Evolutionary conservation across 1,140 invertebrate genomes (phyloP).

Genomic region (Choristoneura fumiferana): DNA sequence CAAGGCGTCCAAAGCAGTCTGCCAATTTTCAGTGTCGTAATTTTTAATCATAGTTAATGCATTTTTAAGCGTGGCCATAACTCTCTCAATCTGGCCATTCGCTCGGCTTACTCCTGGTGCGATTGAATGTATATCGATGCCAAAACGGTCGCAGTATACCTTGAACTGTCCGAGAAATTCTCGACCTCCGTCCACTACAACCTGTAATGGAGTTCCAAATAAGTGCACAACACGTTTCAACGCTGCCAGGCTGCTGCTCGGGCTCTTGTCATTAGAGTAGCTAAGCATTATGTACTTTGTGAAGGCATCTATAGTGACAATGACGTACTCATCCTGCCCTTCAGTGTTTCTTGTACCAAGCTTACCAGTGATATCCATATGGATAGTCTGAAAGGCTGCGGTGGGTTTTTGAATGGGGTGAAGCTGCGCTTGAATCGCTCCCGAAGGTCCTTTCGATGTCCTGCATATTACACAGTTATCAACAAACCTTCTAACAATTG

Average conservation of each 20-base stretch:
- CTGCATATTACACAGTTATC: no score
- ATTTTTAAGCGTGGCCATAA: constrained; percentile 17
- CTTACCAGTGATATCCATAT: no score
- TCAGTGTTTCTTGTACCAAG: neutral
- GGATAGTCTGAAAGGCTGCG: no score
- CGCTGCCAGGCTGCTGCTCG: neutral
- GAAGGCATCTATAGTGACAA: constrained; percentile 45
- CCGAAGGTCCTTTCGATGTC: constrained; percentile 31
- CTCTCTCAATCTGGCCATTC: constrained; percentile 18
- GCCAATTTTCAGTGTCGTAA: constrained; percentile 16
- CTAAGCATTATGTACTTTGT: constrained; percentile 26
- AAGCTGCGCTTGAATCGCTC: constrained; percentile 35
- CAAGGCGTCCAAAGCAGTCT: neutral
- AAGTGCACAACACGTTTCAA: neutral
- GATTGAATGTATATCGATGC: neutral
- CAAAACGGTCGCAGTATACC: neutral
- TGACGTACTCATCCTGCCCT: neutral
- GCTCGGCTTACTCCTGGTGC: constrained; percentile 5
- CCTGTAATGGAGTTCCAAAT: constrained; percentile 18
- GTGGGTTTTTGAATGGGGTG: constrained; percentile 45
- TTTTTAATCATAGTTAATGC: constrained; percentile 11
- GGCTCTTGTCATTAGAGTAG: neutral
- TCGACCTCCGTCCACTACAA: constrained; percentile 2
- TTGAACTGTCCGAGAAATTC: neutral
- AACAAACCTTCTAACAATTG: constrained; percentile 26